Evolutionary conservation across 2,888 invertebrate species (phyloP), one percentile per base, ranked within the genome.

Genomic region (Thymelicus sylvestris): DNA sequence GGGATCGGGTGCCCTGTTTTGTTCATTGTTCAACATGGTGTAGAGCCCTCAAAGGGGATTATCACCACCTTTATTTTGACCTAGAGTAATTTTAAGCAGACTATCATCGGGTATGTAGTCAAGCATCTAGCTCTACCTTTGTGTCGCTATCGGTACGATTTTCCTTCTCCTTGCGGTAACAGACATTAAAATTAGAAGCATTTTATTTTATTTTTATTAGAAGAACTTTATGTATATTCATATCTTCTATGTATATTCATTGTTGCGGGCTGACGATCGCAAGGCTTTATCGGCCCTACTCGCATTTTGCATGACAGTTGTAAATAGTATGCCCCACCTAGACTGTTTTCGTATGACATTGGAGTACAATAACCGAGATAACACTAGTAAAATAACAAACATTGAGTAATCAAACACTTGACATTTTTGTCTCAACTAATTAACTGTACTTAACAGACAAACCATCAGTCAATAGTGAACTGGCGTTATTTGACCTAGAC

Each of bases 401-500:
- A 60, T 60, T 60, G 39, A 41, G 39, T 15, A 60, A 41, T 39
- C 15, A 41, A 38, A 31, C 31, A 60, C 1, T 41, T 41, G 60
- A 4, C 41, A 15, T 41, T 41, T 41, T 44, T 15, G 39, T 60
- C n/a, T n/a, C 41, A 60, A 15, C 13, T 41, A 41, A 15, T 41
- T 60, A 60, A 41, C 41, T 60, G 59, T 39, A 38, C 24, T 0
- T 60, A 60, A 63, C 47, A 39, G 64, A 59, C 15, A 13, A 47
- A 41, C 63, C 63, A 15, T 67, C 67, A 67, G 59, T 63, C 63
- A 59, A 0, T 5, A 52, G 31, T 50, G 8, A 41, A 57, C 47
- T 24, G 13, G 47, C 60, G 19, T 10, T 72, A 59, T 39, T 67
- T 67, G 67, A 72, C 71, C 67, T 63, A 63, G 66, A 66, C 66